Evolutionary conservation across 1,140 invertebrate species (phyloP).

Genomic region (Heterodera schachtii): DNA sequence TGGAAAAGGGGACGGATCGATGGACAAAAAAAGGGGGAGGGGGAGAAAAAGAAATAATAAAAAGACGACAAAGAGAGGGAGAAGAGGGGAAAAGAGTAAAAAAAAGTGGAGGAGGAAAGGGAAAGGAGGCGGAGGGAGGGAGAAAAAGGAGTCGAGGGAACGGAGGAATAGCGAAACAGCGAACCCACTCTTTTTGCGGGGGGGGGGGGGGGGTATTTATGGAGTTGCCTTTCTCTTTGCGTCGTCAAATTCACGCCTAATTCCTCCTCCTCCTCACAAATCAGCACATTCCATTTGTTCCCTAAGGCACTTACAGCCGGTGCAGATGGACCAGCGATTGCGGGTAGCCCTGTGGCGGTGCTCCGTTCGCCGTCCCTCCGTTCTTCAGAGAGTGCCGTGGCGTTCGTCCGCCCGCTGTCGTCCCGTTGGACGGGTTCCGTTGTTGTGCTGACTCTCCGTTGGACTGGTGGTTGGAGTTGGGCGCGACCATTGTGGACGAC

Average conservation of each 20-base stretch:
- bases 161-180: too few species aligned
- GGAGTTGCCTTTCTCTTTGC: too few species aligned
- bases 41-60: too few species aligned
- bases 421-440: too few species aligned
- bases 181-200: too few species aligned
- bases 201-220: too few species aligned
- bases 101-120: not conserved
- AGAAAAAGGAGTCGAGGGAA: not conserved
- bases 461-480: not conserved
- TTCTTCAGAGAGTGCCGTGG: not conserved
- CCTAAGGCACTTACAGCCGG: not conserved
- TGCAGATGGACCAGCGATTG: not conserved
- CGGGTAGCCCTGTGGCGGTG: not conserved
- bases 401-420: too few species aligned
- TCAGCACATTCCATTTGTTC: too few species aligned
- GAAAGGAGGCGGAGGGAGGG: not conserved
- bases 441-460: not conserved
- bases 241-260: too few species aligned
- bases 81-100: not conserved
- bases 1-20: not conserved
- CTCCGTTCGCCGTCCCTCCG: not conserved
- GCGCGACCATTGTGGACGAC: not conserved
- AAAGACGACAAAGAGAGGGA: not conserved
- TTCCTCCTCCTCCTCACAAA: too few species aligned
- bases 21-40: not conserved